phyloP scores from a whole-genome alignment of 2,888 invertebrate species.

The Folsomia manolachei region DNA sequence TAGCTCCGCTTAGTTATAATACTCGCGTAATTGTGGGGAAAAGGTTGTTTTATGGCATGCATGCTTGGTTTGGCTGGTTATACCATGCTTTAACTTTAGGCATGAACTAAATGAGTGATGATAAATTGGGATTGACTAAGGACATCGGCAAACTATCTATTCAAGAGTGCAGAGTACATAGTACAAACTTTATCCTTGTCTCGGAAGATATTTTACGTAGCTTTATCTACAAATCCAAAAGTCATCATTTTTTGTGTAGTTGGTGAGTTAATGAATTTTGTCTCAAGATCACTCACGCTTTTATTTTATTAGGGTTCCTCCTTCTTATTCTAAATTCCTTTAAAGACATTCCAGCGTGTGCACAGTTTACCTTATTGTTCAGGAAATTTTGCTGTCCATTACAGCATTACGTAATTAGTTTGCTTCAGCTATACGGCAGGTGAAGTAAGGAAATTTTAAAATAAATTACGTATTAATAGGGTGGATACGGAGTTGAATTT shows the following conservation, averaged over 20 bases:
- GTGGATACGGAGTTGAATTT: not conserved
- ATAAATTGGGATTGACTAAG: not conserved
- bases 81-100: not conserved
- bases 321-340: not conserved
- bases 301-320: not conserved
- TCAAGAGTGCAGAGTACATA: not conserved
- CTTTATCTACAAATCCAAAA: no score
- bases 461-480: not conserved
- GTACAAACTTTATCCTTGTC: not conserved
- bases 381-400: not conserved
- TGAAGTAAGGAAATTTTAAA: not conserved
- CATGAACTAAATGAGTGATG: not conserved
- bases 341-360: not conserved
- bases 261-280: conserved; percentile 10
- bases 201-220: no score
- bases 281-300: conserved; percentile 13
- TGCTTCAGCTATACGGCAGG: no score
- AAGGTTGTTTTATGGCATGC: no score
- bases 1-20: not conserved
- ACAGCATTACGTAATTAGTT: not conserved
- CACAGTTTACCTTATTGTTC: not conserved
- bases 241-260: not conserved
- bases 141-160: not conserved
- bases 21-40: not conserved
- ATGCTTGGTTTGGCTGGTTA: not conserved